phyloP scores from a whole-genome alignment of 2,888 invertebrate species.

The Apoda limacodes region DNA sequence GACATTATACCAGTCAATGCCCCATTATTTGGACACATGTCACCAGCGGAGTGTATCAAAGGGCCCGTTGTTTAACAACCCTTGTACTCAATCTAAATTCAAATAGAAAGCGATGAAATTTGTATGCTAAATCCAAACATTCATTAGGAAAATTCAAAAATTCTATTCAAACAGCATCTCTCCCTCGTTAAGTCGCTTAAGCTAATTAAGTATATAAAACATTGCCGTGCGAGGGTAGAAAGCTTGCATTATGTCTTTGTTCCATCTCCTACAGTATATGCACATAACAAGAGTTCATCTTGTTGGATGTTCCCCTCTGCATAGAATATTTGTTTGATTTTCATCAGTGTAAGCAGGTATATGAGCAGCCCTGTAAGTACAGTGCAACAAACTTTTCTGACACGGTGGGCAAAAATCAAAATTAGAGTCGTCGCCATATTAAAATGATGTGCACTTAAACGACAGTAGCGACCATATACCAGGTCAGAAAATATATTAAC shows the following conservation, averaged over 20 bases:
- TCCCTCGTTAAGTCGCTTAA: conserved; percentile 60
- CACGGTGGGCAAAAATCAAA: no score
- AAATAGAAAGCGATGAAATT: conserved; percentile 47
- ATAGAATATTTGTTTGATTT: conserved; percentile 63
- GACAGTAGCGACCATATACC: no score
- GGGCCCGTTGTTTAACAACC: conserved; percentile 30
- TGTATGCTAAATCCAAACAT: conserved; percentile 62
- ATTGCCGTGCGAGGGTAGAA: conserved; percentile 35
- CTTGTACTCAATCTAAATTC: conserved; percentile 46
- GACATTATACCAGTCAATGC: conserved; percentile 25
- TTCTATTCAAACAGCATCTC: conserved; percentile 33
- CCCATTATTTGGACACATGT: conserved; percentile 58
- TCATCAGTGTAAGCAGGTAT: no score
- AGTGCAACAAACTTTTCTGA: no score
- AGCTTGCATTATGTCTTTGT: conserved; percentile 39
- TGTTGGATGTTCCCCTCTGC: conserved; percentile 43
- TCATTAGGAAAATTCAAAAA: conserved; percentile 53
- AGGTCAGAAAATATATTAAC: no score
- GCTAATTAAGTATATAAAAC: conserved; percentile 66
- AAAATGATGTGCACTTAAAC: no score
- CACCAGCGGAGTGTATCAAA: conserved; percentile 32
- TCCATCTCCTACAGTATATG: conserved; percentile 36
- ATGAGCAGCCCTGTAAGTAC: no score
- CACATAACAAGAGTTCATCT: conserved; percentile 50
- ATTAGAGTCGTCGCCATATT: no score